Conservation (phyloP, 2,888 invertebrate species). For the Syrphus vitripennis region DNA sequence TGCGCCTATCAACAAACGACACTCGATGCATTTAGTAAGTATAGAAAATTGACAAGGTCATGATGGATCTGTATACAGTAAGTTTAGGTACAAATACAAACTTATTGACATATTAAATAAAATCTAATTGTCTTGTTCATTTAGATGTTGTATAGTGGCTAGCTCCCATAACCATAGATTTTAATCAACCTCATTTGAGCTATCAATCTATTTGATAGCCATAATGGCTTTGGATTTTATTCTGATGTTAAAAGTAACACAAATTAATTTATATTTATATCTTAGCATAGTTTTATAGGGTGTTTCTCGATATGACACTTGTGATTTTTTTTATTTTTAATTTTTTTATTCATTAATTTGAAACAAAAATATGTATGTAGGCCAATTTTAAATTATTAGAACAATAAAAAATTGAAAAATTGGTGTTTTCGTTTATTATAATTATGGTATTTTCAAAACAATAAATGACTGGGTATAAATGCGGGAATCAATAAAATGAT, state of each 20-base stretch:
- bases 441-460: too few relatives aligned
- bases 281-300: neutral
- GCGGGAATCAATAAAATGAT: too few relatives aligned
- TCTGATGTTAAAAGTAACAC: neutral
- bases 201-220: neutral
- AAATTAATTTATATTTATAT: neutral
- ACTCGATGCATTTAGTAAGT: neutral
- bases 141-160: neutral
- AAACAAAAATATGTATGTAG: too few relatives aligned
- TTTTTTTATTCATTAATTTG: too few relatives aligned
- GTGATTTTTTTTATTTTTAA: too few relatives aligned
- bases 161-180: neutral
- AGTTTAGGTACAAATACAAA: neutral
- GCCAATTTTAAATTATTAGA: too few relatives aligned
- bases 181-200: neutral
- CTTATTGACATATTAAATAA: neutral
- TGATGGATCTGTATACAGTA: neutral
- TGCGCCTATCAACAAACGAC: neutral
- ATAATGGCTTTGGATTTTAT: neutral
- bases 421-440: too few relatives aligned
- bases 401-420: too few relatives aligned
- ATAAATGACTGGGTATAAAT: too few relatives aligned
- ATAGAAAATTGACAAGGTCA: neutral
- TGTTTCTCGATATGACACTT: too few relatives aligned
- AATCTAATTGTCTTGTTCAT: neutral